Evolutionary conservation across 2,113 vertebrate species (phyloP).

Genomic region (Muscicapa adusta): DNA sequence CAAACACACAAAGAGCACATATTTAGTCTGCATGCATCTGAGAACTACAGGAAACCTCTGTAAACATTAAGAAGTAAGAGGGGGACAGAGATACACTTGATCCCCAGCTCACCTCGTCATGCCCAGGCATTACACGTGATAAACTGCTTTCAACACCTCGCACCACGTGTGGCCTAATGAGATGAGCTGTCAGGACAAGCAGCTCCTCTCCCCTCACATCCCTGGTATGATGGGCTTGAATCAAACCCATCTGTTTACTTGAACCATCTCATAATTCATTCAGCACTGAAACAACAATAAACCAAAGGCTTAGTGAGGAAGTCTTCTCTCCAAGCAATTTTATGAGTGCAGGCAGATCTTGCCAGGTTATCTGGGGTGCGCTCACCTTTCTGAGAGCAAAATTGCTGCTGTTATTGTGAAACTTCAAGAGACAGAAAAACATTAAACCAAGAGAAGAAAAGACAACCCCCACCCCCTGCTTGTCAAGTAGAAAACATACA

Average conservation of each 20-base stretch:
- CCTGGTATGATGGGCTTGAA: constrained; percentile 12
- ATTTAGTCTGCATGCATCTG: neutral
- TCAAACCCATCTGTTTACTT: constrained; percentile 46
- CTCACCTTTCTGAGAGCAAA: constrained; percentile 32
- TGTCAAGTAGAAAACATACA: neutral
- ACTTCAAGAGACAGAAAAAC: neutral
- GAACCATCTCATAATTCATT: constrained; percentile 48
- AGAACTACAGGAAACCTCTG: neutral
- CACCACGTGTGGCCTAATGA: constrained; percentile 9
- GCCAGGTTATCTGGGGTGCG: constrained; percentile 3
- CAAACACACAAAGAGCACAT: neutral
- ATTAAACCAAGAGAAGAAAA: neutral
- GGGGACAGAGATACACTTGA: neutral
- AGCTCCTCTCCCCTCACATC: constrained; percentile 13
- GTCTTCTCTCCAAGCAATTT: neutral
- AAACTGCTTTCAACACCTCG: constrained; percentile 47
- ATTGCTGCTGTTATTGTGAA: neutral
- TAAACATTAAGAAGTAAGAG: neutral
- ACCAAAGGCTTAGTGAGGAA: constrained; percentile 32
- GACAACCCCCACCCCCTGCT: fast-evolving
- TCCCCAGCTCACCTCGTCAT: neutral
- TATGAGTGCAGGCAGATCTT: neutral
- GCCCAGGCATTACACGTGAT: neutral
- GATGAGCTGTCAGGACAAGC: constrained; percentile 38
- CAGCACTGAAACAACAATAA: constrained; percentile 42